phyloP scores from a whole-genome alignment of 2,888 invertebrate genomes.

The Tipula vernalis region DNA sequence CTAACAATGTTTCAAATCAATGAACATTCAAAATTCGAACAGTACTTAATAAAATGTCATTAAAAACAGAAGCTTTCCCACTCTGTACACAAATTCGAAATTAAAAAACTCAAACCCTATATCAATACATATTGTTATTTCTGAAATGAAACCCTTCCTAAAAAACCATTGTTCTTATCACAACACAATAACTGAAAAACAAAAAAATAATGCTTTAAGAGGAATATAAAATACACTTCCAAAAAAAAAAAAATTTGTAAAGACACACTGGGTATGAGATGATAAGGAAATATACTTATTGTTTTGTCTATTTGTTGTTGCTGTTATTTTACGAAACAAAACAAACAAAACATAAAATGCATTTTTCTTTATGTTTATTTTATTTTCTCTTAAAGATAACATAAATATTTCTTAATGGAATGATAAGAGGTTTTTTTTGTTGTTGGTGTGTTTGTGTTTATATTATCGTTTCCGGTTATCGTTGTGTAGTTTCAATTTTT shows the following conservation, averaged over 20 bases:
- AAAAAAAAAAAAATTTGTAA: background rate
- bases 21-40: no score
- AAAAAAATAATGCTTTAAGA: background rate
- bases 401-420: slow-evolving; percentile 4
- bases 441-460: background rate
- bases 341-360: slow-evolving; percentile 4
- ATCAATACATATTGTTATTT: background rate
- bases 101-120: background rate
- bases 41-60: background rate
- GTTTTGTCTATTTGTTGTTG: background rate
- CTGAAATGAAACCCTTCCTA: background rate
- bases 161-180: background rate
- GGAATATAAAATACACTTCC: background rate
- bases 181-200: background rate
- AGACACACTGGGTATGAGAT: background rate
- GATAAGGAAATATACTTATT: background rate
- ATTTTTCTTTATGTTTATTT: background rate
- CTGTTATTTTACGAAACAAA: background rate
- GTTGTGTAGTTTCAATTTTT: background rate
- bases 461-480: background rate
- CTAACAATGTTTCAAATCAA: no score
- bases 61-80: background rate
- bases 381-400: background rate
- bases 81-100: background rate
- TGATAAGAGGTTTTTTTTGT: background rate